Evolutionary conservation across 2,797 vertebrate genomes (phyloP), one percentile per base, ranked within the genome.

Genomic region (Benthosema pterotum): DNA sequence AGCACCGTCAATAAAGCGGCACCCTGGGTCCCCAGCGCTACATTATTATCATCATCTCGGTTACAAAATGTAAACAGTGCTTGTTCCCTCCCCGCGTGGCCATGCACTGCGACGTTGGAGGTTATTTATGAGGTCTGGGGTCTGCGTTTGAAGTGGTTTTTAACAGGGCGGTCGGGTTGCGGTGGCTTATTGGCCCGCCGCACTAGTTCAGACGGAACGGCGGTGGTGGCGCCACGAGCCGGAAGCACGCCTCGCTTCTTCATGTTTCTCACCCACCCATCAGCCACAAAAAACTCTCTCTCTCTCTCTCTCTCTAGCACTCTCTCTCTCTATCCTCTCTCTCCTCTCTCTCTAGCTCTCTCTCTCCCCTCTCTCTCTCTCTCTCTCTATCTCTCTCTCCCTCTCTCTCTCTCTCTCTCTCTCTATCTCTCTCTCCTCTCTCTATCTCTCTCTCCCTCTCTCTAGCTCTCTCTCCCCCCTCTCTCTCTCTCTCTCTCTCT

Each of bases 231-330:
- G 51, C 25, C 2, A 57, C 48, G 52, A n/a, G 22, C 22, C 28
- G 60, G 49, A 73, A 78, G 69, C 68, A 68, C 63, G 74, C 52
- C 73, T 71, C 46, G 28, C n/a, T 18, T 51, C 69, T 63, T 72
- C 52, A 48, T 28, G 54, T 28, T 66, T 48, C 49, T 76, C 13
- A 59, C 50, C 51, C 60, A 66, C 32, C 53, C 38, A 43, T 53
- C 43, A 38, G 53, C 32, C 7, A 8, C 2, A 7, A 38, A 38
- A 38, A 0, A 4, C 61, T 17, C 7, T 2, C 64, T 15, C 54
- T 66, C 60, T 72, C 51, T 60, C 53, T 32, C 28, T 32, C 28
- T 32, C 28, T 6, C 28, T 6, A n/a, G n/a, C n/a, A n/a, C 28
- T 32, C 28, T 32, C 28, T 32, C 28, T 32, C 28, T 32, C 28